These are phyloP conservation scores for Agrilus planipennis DNA, from an alignment of 1,140 invertebrate species.

Conservation along the genomic window DNA sequence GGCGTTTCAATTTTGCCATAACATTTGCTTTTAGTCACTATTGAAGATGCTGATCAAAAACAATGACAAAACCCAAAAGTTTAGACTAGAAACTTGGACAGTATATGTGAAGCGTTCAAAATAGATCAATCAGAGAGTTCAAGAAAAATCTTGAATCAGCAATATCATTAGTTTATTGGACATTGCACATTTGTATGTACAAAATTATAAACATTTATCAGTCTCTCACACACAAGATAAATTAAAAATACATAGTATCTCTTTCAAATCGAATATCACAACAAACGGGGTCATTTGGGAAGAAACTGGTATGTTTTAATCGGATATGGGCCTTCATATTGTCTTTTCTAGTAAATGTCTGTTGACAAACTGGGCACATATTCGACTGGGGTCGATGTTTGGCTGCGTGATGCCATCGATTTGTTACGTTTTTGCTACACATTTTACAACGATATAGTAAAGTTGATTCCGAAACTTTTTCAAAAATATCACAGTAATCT, in stretches of 20 bases:
- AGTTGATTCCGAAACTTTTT: slow-evolving; percentile 14
- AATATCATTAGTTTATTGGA: no score
- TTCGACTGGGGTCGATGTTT: slow-evolving; percentile 57
- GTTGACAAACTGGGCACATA: slow-evolving; percentile 53
- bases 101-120: no score
- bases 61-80: no score
- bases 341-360: slow-evolving; percentile 54
- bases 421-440: slow-evolving; percentile 59
- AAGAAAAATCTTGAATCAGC: no score
- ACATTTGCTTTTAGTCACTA: no score
- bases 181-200: no score
- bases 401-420: slow-evolving; percentile 59
- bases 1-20: no score
- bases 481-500: slow-evolving; percentile 20
- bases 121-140: no score
- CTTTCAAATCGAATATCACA: background rate
- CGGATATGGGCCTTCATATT: slow-evolving; percentile 58
- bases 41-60: no score
- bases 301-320: slow-evolving; percentile 44
- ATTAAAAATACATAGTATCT: background rate
- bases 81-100: no score
- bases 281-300: background rate
- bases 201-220: no score
- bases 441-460: slow-evolving; percentile 39
- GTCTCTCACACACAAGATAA: background rate